These are phyloP conservation scores for Eueremaeus valkanovi DNA, from an alignment of 2,888 invertebrate species.

Conservation along the genomic window DNA sequence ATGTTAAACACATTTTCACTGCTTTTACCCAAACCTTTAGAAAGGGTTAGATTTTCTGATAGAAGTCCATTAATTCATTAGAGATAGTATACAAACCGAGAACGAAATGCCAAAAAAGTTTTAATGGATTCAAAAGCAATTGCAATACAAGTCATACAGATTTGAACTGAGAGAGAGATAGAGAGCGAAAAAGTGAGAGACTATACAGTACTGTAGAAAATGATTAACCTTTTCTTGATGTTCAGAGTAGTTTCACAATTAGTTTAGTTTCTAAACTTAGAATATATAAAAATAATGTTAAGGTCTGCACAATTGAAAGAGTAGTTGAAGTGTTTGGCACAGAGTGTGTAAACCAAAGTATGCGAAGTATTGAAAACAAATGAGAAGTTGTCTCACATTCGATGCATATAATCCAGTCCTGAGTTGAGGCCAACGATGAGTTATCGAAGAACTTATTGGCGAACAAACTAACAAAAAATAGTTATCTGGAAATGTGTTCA, in stretches of 20 bases:
- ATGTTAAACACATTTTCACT: conserved; percentile 3
- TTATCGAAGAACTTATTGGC: not conserved
- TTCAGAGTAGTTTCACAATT: not conserved
- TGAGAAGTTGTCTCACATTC: conserved; percentile 6
- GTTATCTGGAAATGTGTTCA: not conserved
- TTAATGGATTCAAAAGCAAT: conserved; percentile 7
- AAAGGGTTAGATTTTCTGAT: not conserved
- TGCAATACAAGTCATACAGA: not conserved
- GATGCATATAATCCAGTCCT: not conserved
- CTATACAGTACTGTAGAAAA: no score
- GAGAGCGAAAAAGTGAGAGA: no score
- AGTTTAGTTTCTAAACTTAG: conserved; percentile 21
- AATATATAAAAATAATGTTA: not conserved
- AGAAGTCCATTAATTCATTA: not conserved
- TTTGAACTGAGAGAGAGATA: not conserved
- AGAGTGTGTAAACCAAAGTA: not conserved
- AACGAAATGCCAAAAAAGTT: not conserved
- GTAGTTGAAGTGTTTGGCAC: conserved; percentile 21
- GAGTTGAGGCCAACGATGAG: not conserved
- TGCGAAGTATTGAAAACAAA: not conserved
- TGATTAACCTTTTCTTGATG: not conserved
- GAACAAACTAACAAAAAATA: not conserved
- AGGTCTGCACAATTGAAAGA: conserved; percentile 24
- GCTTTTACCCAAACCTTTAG: not conserved
- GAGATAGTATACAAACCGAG: not conserved